Evolutionary conservation across 2,113 vertebrate species (phyloP).

Genomic region (Lipophrys pholis): DNA sequence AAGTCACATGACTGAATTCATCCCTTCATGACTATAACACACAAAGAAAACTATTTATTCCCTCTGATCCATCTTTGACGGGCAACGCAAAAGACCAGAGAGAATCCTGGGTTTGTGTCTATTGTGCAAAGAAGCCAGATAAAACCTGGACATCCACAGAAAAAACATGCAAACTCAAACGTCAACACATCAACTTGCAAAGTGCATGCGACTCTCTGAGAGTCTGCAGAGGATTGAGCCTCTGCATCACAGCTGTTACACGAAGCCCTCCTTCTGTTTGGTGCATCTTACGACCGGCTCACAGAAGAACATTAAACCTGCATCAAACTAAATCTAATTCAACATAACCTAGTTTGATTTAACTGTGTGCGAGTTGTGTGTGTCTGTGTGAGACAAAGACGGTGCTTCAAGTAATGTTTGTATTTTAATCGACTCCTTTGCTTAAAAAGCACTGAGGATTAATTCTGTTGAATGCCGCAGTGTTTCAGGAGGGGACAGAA

Average conservation of each 20-base stretch:
- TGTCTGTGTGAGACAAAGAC: neutral
- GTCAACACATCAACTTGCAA: neutral
- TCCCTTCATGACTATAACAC: too few relatives aligned
- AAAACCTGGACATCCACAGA: too few relatives aligned
- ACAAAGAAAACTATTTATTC: too few relatives aligned
- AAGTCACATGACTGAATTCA: too few relatives aligned
- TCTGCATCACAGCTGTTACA: neutral
- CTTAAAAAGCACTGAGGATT: neutral
- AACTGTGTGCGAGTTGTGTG: neutral
- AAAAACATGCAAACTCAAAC: too few relatives aligned
- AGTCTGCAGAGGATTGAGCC: neutral
- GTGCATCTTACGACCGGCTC: neutral
- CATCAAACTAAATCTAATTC: slow-evolving; percentile 10
- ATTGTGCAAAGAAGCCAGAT: too few relatives aligned
- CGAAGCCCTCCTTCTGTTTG: neutral
- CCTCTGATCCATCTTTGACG: too few relatives aligned
- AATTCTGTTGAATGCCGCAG: too few relatives aligned
- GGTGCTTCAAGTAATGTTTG: neutral
- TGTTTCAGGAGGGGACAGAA: too few relatives aligned
- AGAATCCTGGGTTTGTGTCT: too few relatives aligned
- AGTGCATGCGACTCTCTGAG: neutral
- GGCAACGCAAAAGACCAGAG: too few relatives aligned
- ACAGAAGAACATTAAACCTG: slow-evolving; percentile 1
- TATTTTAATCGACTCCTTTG: neutral
- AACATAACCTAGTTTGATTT: slow-evolving; percentile 1